Base-by-base conservation (phyloP, 2,113 vertebrate genomes). In the Perca schrenkii region DNA sequence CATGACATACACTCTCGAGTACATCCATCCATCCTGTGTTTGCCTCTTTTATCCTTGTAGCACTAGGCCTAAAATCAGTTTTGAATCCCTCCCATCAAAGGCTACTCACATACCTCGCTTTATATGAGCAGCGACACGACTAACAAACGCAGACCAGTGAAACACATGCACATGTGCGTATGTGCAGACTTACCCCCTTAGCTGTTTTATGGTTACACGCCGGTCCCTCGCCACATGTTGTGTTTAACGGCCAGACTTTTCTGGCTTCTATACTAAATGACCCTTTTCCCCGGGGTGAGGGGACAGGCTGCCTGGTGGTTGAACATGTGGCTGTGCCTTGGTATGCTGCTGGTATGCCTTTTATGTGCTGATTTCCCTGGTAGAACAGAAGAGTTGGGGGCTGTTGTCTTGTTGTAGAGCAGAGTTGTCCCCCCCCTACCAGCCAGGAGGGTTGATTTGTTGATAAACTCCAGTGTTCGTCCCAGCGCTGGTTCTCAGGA, bases 281-380 rank as follows among this genome's bases (percentile, higher is more conserved):
- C 63, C 84, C 79, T 80, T 78, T 73, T 69, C 67, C 73, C 69
- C 5, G 0, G 80, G 81, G 68, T 28, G 83, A 73, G 67, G 43
- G 78, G 77, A 77, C 80, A 70, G 57, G 50, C 78, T 66, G 58
- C 68, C 63, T 75, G 79, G 34, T 46, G 76, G 80, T 46, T 78
- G 70, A 78, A 83, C 86, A 88, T 87, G 89, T 88, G 88, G 85
- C 76, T 0, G 1, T 50, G 77, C 58, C 73, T 56, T 31, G 64
- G 79, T 84, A 80, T 86, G 84, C 50, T 72, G 79, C 84, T 70
- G 89, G 74, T 90, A 87, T 92, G 76, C 49, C 87, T 91, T 92
- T 93, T 58, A 91, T 87, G 77, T 87, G 68, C 67, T 70, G 64
- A 7, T 82, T 86, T 60, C 15, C 77, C 56, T 60, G 82, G 69